These are phyloP conservation scores for Amphimedon queenslandica DNA, from an alignment of 37 sponge, comb jelly and placozoan genomes.

Conservation along the genomic window DNA sequence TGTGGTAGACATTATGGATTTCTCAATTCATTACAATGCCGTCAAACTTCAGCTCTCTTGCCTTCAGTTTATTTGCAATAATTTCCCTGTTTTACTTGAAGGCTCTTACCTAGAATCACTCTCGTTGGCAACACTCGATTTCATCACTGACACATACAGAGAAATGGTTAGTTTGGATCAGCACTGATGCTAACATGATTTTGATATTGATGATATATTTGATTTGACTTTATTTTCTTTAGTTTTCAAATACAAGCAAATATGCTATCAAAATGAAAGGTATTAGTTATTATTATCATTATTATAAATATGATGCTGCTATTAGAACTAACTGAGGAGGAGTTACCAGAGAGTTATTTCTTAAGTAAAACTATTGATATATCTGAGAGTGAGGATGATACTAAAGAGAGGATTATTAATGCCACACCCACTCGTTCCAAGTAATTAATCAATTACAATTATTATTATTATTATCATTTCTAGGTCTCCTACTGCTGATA, in stretches of 20 bases:
- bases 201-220: too few species aligned
- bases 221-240: neutral
- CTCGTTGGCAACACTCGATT: slow-evolving; percentile 5
- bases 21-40: slow-evolving; percentile 59
- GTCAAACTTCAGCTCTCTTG: slow-evolving; percentile 57
- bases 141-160: slow-evolving; percentile 26
- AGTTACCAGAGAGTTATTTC: slow-evolving; percentile 54
- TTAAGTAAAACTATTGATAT: slow-evolving; percentile 4
- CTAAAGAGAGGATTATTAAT: neutral
- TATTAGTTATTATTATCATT: neutral
- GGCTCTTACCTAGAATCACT: slow-evolving; percentile 43
- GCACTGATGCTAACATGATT: too few species aligned
- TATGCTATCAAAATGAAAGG: slow-evolving; percentile 42
- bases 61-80: slow-evolving; percentile 71
- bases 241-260: slow-evolving; percentile 16
- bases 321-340: slow-evolving; percentile 25
- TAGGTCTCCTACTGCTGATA: neutral
- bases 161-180: slow-evolving; percentile 36
- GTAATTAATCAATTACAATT: neutral
- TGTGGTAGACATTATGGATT: slow-evolving; percentile 40
- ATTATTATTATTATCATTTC: neutral
- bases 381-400: slow-evolving; percentile 1
- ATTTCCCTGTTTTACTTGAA: slow-evolving; percentile 65
- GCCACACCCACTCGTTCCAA: neutral
- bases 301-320: neutral